Conservation (phyloP, 2,113 vertebrate species). For the Psammodynastes pulverulentus region DNA sequence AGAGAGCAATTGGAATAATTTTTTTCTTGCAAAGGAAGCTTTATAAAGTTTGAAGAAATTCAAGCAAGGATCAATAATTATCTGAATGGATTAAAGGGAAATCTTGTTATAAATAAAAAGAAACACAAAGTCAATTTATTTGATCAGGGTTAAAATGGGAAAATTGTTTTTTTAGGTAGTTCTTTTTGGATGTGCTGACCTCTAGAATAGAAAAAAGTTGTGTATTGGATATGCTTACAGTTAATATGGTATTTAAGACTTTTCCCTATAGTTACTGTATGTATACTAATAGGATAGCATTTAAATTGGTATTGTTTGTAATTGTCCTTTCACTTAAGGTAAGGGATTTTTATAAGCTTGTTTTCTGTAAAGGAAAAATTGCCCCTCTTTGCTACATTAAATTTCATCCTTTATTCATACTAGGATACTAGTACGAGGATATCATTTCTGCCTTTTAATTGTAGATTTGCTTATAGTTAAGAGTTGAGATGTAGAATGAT, state of each 20-base stretch:
- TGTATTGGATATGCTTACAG: neutral
- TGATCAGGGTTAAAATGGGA: neutral
- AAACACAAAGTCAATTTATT: neutral
- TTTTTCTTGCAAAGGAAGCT: neutral
- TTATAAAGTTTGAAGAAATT: neutral
- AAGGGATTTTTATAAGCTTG: neutral
- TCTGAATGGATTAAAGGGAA: neutral
- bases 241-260: neutral
- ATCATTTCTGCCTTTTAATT: neutral
- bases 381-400: neutral
- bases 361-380: neutral
- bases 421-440: neutral
- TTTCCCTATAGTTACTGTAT: too few relatives aligned
- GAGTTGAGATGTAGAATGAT: neutral
- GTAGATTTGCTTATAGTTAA: neutral
- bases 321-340: neutral
- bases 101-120: neutral
- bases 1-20: neutral
- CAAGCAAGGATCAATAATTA: neutral
- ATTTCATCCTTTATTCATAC: neutral
- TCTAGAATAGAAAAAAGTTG: neutral
- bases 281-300: neutral
- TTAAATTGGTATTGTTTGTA: neutral
- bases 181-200: neutral
- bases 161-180: neutral